Evolutionary conservation across 2,888 invertebrate genomes (phyloP).

Genomic region (Plagodis dolabraria): DNA sequence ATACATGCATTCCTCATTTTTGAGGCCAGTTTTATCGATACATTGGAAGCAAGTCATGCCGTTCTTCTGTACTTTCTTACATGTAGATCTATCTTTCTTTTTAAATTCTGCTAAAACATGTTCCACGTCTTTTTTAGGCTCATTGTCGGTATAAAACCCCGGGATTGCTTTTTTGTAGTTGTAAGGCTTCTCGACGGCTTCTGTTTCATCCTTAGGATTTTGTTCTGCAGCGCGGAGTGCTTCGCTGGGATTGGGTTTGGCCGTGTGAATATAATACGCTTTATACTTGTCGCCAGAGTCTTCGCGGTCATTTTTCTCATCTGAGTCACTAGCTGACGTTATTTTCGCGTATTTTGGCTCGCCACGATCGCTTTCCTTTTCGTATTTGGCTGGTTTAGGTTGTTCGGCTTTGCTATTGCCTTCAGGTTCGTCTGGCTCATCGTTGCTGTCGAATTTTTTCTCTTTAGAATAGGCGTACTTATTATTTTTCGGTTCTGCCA

Average conservation of each 20-base stretch:
- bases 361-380: constrained; percentile 56
- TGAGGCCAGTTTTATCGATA: constrained; percentile 87
- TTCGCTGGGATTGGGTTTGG: constrained; percentile 71
- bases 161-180: constrained; percentile 78
- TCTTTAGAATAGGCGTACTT: constrained; percentile 88
- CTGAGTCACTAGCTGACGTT: constrained; percentile 50
- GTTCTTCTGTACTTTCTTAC: constrained; percentile 89
- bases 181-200: constrained; percentile 64
- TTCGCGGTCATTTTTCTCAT: constrained; percentile 50
- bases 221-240: constrained; percentile 59
- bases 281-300: constrained; percentile 70
- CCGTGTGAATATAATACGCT: constrained; percentile 68
- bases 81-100: constrained; percentile 89
- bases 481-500: constrained; percentile 89
- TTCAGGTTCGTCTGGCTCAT: constrained; percentile 81
- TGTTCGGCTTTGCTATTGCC: constrained; percentile 67
- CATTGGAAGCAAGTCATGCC: constrained; percentile 92
- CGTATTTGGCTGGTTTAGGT: constrained; percentile 65
- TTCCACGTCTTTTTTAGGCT: constrained; percentile 87
- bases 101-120: constrained; percentile 89
- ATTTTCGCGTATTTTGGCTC: constrained; percentile 58
- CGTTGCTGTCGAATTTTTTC: constrained; percentile 86
- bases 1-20: constrained; percentile 92
- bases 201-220: constrained; percentile 65
- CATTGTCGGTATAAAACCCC: constrained; percentile 80